These are phyloP conservation scores for Hybos culiciformis DNA, from an alignment of 2,888 invertebrate species.

Conservation along the genomic window DNA sequence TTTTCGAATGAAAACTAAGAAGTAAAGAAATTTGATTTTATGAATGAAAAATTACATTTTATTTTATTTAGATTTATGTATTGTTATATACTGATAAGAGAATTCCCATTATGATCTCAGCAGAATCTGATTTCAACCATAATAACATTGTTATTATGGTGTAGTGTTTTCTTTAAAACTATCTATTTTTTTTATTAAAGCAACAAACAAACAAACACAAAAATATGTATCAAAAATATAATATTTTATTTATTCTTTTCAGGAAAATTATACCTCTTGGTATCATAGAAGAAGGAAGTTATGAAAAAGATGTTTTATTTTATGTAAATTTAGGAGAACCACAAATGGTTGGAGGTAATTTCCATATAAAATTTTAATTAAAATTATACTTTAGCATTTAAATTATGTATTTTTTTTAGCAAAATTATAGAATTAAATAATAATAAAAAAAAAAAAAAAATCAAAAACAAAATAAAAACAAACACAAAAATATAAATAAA, in stretches of 20 bases:
- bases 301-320: conserved; percentile 91
- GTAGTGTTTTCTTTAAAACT: too few relatives aligned
- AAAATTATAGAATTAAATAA: not conserved
- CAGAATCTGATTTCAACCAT: too few relatives aligned
- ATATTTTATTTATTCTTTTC: conserved; percentile 1
- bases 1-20: too few relatives aligned
- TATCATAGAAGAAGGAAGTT: conserved; percentile 93
- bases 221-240: not conserved
- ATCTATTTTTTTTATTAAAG: too few relatives aligned
- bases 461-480: not conserved
- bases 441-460: not conserved
- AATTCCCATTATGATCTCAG: too few relatives aligned
- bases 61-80: too few relatives aligned
- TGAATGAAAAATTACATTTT: too few relatives aligned
- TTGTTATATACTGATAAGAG: too few relatives aligned
- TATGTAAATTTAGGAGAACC: conserved; percentile 87
- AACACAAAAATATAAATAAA: not conserved
- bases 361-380: conserved; percentile 1
- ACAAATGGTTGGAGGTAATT: conserved; percentile 70
- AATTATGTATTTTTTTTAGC: not conserved
- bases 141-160: too few relatives aligned
- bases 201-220: not conserved
- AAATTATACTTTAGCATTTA: not conserved
- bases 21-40: too few relatives aligned
- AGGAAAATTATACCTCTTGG: conserved; percentile 76